Percentiles rank a stretch among this genome's conserved stretches.
These are phyloP conservation scores for Hypomecis punctinalis DNA, from an alignment of 2,888 invertebrate species.

Conservation along the genomic window DNA sequence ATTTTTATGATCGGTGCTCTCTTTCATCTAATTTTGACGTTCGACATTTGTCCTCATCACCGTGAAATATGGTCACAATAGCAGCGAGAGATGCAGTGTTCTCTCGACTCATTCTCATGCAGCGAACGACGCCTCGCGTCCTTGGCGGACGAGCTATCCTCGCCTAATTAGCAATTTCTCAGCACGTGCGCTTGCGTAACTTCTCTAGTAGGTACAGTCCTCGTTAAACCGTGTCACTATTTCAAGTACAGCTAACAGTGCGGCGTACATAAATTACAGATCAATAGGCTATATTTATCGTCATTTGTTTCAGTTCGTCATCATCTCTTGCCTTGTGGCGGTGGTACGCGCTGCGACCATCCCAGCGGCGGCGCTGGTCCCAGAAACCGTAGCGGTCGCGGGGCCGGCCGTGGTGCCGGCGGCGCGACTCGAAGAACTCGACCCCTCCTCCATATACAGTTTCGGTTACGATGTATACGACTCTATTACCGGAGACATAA, in stretches of 20 bases:
- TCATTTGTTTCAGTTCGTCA: constrained; percentile 60
- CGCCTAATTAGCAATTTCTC: constrained; percentile 78
- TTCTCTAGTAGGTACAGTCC: constrained; percentile 65
- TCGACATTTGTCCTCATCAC: constrained; percentile 12
- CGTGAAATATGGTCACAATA: constrained; percentile 27
- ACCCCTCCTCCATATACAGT: constrained; percentile 84
- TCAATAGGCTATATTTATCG: constrained; percentile 35
- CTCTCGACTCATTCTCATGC: constrained; percentile 65
- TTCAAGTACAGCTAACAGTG: constrained; percentile 73
- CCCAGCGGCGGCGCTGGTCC: constrained; percentile 55
- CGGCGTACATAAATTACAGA: constrained; percentile 48
- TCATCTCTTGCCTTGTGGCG: constrained; percentile 69
- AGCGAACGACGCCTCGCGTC: constrained; percentile 57
- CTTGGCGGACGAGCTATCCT: constrained; percentile 70
- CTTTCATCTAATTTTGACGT: constrained; percentile 5
- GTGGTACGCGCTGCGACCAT: constrained; percentile 60
- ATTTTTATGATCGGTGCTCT: no score
- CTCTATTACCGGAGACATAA: constrained; percentile 72
- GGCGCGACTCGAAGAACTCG: constrained; percentile 73
- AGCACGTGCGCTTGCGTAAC: constrained; percentile 72
- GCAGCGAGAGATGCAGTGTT: constrained; percentile 19
- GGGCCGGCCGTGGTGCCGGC: constrained; percentile 44
- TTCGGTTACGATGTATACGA: constrained; percentile 75
- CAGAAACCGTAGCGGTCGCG: constrained; percentile 59
- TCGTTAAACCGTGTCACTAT: constrained; percentile 78